Evolutionary conservation across 2,888 invertebrate genomes (phyloP), one percentile per base, ranked within the genome.

Genomic region (Invenusta paracnida): DNA sequence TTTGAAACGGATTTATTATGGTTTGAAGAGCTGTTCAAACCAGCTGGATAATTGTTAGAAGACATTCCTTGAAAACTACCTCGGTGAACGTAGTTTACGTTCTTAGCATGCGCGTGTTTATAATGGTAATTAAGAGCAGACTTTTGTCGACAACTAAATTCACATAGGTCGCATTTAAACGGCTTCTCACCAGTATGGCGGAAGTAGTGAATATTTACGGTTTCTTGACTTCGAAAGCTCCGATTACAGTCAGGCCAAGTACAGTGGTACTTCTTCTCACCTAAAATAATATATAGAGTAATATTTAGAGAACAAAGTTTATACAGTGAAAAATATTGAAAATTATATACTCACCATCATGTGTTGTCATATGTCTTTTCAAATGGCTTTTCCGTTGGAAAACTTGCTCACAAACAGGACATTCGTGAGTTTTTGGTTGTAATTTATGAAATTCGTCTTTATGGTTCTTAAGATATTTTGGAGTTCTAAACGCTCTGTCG

Each of bases 151-250:
- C 90, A 91, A 25, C 89, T 89, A 87, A 90, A 90, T 48, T 89
- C 89, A 88, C 91, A 91, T n/a, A 89, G 88, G 25, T 89, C 88
- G 88, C 91, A 91, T 66, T 89, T 89, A 79, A 90, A 87, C 28
- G 90, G 90, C 87, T 90, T 90, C 87, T 91, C 90, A 86, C 90
- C 90, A 27, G 90, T 90, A 88, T 91, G 91, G 84, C 90, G 89
- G 73, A 29, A 84, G 82, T 89, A 88, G 87, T 91, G 91, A 0
- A 90, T 88, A 87, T 90, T 90, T 82, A 91, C 88, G 86, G 90
- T 90, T 87, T 91, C 91, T 82, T 89, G 88, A 88, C 90, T 90
- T 29, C 90, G 88, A 88, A 91, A 91, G 1, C 90, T 90, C 87
- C 90, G 90, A n/a, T 89, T 89, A 87, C 91, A 91, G 1, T 89